phyloP scores from a whole-genome alignment of 1,140 invertebrate genomes.

The Listronotus bonariensis region DNA sequence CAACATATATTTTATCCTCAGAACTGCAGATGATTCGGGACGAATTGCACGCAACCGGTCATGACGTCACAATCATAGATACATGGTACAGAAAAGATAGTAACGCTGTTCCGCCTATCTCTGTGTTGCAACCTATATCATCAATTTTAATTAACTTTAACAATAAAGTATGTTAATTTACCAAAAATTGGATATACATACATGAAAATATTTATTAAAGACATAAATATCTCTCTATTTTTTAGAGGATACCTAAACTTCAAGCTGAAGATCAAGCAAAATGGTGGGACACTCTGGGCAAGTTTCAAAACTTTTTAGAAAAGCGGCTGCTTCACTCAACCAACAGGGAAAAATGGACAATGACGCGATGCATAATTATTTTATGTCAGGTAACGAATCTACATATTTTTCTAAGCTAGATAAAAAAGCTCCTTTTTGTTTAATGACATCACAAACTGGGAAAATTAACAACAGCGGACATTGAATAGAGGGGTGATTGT shows the following conservation, averaged over 20 bases:
- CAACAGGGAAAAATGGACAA: constrained; percentile 86
- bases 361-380: constrained; percentile 97
- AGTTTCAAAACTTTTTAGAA: constrained; percentile 95
- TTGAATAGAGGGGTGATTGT: too few relatives aligned
- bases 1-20: constrained; percentile 90
- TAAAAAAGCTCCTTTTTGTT: not conserved
- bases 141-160: constrained; percentile 97
- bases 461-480: too few relatives aligned
- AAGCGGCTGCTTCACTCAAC: constrained; percentile 84
- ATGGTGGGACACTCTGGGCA: constrained; percentile 96
- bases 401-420: not conserved
- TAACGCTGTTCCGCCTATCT: constrained; percentile 92
- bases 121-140: constrained; percentile 94
- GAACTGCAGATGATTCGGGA: constrained; percentile 89
- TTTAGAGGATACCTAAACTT: constrained; percentile 86
- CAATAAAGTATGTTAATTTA: constrained; percentile 80
- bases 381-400: constrained; percentile 88
- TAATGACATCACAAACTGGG: not conserved
- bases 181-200: not conserved
- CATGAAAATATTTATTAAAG: not conserved
- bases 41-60: constrained; percentile 75
- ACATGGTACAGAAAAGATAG: constrained; percentile 96
- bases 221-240: constrained; percentile 26
- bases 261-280: constrained; percentile 95
- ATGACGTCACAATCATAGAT: constrained; percentile 84